Evolutionary conservation across 2,888 invertebrate genomes (phyloP), one percentile per base, ranked within the genome.

Genomic region (Oxystoma pomonae): DNA sequence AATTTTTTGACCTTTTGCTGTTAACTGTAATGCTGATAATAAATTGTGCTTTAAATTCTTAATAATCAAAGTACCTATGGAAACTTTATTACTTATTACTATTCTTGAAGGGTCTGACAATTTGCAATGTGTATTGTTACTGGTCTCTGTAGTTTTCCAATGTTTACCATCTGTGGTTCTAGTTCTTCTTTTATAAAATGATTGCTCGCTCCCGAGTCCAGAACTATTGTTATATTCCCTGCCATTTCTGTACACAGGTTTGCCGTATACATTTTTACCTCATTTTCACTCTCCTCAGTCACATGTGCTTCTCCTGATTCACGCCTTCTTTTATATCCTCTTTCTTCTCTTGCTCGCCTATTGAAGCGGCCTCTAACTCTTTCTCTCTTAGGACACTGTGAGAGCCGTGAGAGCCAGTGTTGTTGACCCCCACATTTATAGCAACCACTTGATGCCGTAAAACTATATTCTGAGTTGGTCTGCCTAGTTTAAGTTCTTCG

Each of bases 201-300:
- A 20, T 59, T 59, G 35, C 59, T 59, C 9, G 59, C 59, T n/a
- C 59, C 59, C 19, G 51, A 59, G 18, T 59, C 59, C 18, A 59
- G 52, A 49, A 59, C 52, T n/a, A 59, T 49, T 49, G 49, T 19
- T 52, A 59, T 16, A 19, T 59, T 59, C 9, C 52, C 51, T 2
- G 17, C 20, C 2, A 16, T 12, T 55, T 59, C 52, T 16, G 17
- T 18, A 18, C 58, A 20, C 2, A 18, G 35, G 18, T 59, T 59
- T 59, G 59, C 59, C n/a, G 59, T 52, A 59, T 59, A 52, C 12
- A 59, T 3, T n/a, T 16, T 7, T 7, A 53, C 12, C 18, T 59
- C 59, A 53, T 58, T 12, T 58, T 58, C 57, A n/a, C 12, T 16
- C 22, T n/a, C 20, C 17, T 58, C 16, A 18, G 16, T 59, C 16